Evolutionary conservation across 2,888 invertebrate species (phyloP).

Genomic region (Norana najaformis): DNA sequence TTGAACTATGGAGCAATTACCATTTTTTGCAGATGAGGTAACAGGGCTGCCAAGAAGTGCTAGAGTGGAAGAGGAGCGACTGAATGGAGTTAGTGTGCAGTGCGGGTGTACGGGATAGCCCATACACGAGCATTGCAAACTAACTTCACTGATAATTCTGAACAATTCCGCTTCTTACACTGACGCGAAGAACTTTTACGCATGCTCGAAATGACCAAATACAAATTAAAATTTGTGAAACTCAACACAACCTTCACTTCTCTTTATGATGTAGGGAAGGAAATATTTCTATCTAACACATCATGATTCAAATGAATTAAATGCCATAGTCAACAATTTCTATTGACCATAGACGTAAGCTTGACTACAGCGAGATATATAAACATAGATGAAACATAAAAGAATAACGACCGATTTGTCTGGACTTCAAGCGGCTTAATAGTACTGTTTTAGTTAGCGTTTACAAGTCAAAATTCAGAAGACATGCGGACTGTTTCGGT

Average conservation of each 20-base stretch:
- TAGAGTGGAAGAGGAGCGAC: no score
- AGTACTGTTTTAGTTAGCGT: no score
- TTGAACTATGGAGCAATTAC: no score
- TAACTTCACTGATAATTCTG: neutral
- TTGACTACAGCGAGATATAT: slow-evolving; percentile 5
- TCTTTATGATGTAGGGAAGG: neutral
- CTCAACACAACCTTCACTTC: neutral
- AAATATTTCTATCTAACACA: neutral
- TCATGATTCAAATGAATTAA: neutral
- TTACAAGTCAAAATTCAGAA: no score
- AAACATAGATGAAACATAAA: neutral
- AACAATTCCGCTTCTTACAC: neutral
- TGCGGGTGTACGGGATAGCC: no score
- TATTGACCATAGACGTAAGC: slow-evolving; percentile 13
- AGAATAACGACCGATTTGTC: neutral
- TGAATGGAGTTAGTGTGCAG: no score
- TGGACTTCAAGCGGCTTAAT: neutral
- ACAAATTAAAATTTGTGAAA: neutral
- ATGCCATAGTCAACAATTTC: neutral
- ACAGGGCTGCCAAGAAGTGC: no score
- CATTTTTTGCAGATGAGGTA: no score
- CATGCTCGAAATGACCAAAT: no score
- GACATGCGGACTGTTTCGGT: no score
- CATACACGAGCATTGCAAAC: neutral
- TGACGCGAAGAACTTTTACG: neutral